Evolutionary conservation across 2,113 vertebrate genomes (phyloP).

Genomic region (Castor canadensis): DNA sequence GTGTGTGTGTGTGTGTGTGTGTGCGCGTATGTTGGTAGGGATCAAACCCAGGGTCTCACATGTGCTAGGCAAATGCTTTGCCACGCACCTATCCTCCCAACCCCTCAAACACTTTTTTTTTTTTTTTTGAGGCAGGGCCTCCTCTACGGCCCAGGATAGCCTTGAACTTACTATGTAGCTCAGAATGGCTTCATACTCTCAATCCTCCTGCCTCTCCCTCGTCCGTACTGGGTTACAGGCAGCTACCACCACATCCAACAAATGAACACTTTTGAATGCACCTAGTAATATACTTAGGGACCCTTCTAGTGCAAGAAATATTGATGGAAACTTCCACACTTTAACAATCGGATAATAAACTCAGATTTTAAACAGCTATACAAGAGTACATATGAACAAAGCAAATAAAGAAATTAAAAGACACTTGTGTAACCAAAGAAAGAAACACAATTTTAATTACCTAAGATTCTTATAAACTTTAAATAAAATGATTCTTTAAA

Average conservation of each 20-base stretch:
- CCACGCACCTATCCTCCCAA: no score
- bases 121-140: no score
- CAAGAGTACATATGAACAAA: background rate
- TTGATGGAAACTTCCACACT: background rate
- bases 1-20: no score
- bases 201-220: no score
- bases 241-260: background rate
- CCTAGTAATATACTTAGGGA: background rate
- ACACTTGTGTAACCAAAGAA: background rate
- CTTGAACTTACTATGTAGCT: no score
- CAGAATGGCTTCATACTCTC: no score
- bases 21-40: background rate
- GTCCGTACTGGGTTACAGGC: no score
- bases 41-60: no score
- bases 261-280: background rate
- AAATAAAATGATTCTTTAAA: background rate
- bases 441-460: constrained; percentile 20
- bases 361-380: background rate
- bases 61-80: no score
- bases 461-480: constrained; percentile 27
- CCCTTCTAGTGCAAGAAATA: background rate
- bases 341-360: background rate
- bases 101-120: background rate
- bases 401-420: background rate
- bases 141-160: no score